These are phyloP conservation scores for Noturus placidus DNA, from an alignment of 2,113 vertebrate species.

Conservation along the genomic window DNA sequence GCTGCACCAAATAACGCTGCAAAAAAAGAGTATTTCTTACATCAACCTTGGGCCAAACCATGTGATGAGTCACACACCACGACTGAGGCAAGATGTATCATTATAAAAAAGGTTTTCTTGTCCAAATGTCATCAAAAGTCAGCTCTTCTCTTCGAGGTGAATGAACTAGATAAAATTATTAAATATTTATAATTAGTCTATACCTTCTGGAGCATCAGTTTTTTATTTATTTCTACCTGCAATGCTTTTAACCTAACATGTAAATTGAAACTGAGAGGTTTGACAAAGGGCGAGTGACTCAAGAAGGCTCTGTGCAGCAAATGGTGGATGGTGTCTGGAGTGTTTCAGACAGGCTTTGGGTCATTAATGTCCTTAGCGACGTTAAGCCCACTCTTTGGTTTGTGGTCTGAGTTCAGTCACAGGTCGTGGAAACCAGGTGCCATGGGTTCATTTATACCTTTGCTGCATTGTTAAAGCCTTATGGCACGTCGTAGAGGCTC, in stretches of 20 bases:
- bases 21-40: conserved; percentile 17
- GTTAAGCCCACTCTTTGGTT: conserved; percentile 69
- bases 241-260: background rate
- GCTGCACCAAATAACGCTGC: conserved; percentile 11
- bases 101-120: conserved; percentile 1
- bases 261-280: conserved; percentile 14
- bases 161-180: background rate
- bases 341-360: conserved; percentile 68
- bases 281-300: conserved; percentile 9
- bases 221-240: background rate
- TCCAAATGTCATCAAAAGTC: background rate
- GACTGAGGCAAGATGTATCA: background rate
- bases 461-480: conserved; percentile 27
- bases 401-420: conserved; percentile 63
- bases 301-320: conserved; percentile 57
- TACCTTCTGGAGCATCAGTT: background rate
- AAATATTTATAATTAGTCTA: background rate
- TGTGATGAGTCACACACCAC: background rate
- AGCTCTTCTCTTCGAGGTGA: background rate
- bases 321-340: conserved; percentile 59
- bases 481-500: conserved; percentile 52
- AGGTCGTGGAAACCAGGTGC: conserved; percentile 71
- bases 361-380: conserved; percentile 67
- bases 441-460: conserved; percentile 59
- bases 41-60: background rate